phyloP scores from a whole-genome alignment of 53 echinoderm and acorn worm species.

The Actinopyga echinites region DNA sequence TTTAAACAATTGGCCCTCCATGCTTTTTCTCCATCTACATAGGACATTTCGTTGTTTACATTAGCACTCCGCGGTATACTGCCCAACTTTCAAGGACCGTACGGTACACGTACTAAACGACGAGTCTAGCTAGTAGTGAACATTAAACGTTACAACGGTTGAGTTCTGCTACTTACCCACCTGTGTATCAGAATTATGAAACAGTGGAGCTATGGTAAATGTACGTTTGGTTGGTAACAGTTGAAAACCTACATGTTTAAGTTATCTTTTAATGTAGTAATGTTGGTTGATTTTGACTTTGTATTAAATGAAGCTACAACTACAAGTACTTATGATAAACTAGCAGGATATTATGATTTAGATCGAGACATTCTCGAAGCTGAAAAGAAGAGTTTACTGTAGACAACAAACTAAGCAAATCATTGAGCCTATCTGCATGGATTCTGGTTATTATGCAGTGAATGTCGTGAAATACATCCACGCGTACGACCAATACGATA shows the following conservation, averaged over 20 bases:
- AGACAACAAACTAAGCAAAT: slow-evolving; percentile 28
- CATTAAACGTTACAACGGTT: neutral
- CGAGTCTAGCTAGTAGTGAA: too few species aligned
- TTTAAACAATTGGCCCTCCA: too few species aligned
- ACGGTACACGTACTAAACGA: too few species aligned
- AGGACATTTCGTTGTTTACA: too few species aligned
- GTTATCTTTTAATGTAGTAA: neutral
- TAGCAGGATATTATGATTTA: slow-evolving; percentile 5
- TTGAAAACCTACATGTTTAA: too few species aligned
- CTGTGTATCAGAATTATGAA: too few species aligned
- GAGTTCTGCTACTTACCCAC: neutral
- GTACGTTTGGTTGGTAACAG: too few species aligned
- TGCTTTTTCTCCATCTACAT: too few species aligned
- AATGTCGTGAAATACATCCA: slow-evolving; percentile 2
- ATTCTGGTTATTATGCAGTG: neutral
- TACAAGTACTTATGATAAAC: neutral
- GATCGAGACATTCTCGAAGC: slow-evolving; percentile 32
- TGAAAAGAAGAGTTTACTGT: slow-evolving; percentile 19
- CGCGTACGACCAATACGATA: slow-evolving; percentile 17
- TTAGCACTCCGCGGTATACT: too few species aligned
- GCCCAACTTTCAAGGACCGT: too few species aligned
- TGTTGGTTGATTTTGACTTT: neutral
- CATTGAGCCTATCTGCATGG: neutral
- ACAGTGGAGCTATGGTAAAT: too few species aligned
- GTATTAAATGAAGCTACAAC: slow-evolving; percentile 16